Evolutionary conservation across 2,888 invertebrate genomes (phyloP), one percentile per base, ranked within the genome.

Genomic region (Taphrorychus bicolor): DNA sequence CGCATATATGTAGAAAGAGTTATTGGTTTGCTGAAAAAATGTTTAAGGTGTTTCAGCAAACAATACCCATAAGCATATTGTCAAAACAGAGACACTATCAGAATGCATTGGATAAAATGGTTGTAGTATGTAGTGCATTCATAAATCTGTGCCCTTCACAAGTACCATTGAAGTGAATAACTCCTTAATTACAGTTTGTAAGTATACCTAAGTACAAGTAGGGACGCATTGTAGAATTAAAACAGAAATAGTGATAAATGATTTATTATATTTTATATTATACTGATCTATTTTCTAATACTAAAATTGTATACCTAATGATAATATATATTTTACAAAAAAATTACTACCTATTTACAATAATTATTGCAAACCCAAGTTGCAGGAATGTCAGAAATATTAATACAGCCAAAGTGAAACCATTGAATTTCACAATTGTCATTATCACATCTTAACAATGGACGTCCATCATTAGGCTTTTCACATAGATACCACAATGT

Each of bases 401-500:
- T 16, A 23, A 54, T 22, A 16, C 54, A 54, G 22, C 24, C 24
- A 24, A 32, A 54, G 14, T 32, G 32, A 54, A 54, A 54, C 32
- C 54, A 54, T 11, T 54, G 4, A 16, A 57, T 16, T 3, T 5
- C 18, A 57, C 59, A 59, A n/a, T 48, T 22, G 2, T 48, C 59
- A 48, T 14, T 59, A 14, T 60, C 60, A 40, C 60, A 60, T 60
- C 16, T 51, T 51, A 60, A 18, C 60, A 60, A 51, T 17, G 60
- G 60, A 5, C 52, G 5, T n/a, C 52, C 40, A 32, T 60, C 60
- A 51, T 60, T 52, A 22, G 52, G 51, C n/a, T 52, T 60, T 52
- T 60, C 2, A 51, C 60, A 60, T 11, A 32, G 4, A 21, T 52
- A 60, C 52, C 60, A 60, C 19, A 51, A 19, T 32, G 18, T 19